Evolutionary conservation across 2,113 vertebrate species (phyloP), one percentile per base, ranked within the genome.

Genomic region (Stercorarius parasiticus): DNA sequence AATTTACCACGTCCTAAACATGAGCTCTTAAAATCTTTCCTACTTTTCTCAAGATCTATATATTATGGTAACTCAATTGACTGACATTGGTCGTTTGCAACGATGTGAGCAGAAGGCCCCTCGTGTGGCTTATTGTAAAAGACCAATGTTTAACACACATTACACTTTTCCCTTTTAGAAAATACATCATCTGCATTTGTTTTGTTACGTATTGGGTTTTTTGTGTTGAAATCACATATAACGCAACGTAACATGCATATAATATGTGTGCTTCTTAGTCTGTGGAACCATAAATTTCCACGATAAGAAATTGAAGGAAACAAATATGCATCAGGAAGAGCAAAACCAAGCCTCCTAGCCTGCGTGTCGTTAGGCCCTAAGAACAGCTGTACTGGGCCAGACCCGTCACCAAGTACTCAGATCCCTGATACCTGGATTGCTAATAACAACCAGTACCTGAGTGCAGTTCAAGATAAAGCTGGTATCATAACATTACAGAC

Each of bases 241-340:
- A 52, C 0, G 2, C n/a, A 64, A n/a, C 14, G 8, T 34, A 62
- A n/a, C 2, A 11, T 47, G 25, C n/a, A n/a, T n/a, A 22, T 50
- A 76, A 56, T 21, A 6, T n/a, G 34, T 34, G 34, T 77, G 73
- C 45, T 61, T 11, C 45, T 73, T 67, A 55, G 42, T 53, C n/a
- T 67, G 45, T 25, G 40, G 45, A 42, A 61, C 45, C 66, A 17
- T 13, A 55, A 6, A 61, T 72, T 53, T 59, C 52, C 29, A 17
- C 52, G 13, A 10, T 32, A 47, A 79, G 52, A 84, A 73, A 53
- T 1, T 25, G 27, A 79, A 84, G 66, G 59, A 50, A 67, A 23
- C 12, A 72, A 55, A 59, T 47, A 42, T 1, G 6, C 15, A 36
- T 34, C 59, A 49, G 26, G 36, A 49, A 79, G 50, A 40, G 32